Conservation (phyloP, 23 tunicate species). For the Trididemnum miniatum region DNA sequence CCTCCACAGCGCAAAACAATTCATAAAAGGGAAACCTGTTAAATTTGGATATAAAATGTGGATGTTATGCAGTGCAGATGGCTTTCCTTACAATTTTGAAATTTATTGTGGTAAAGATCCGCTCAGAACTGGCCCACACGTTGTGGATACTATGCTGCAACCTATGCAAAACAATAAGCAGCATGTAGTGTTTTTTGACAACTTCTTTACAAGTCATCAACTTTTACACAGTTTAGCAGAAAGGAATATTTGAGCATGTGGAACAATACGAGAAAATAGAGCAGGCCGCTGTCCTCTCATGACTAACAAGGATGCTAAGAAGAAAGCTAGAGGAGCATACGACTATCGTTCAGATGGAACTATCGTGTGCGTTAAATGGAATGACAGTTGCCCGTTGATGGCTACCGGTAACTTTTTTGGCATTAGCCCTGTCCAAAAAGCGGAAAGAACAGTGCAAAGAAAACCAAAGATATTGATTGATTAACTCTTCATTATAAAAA, state of each 20-base stretch:
- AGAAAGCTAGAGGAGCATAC: too few species aligned
- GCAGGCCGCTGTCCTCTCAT: not conserved
- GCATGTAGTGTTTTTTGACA: not conserved
- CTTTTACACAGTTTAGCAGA: not conserved
- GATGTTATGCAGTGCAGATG: not conserved
- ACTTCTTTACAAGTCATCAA: not conserved
- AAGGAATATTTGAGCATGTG: not conserved
- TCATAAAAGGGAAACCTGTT: not conserved
- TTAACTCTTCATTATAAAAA: not conserved
- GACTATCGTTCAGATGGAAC: too few species aligned
- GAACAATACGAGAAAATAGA: not conserved
- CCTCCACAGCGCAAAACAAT: not conserved
- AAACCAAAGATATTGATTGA: not conserved
- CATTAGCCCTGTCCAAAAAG: not conserved
- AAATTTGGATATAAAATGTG: not conserved
- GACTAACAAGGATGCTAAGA: not conserved
- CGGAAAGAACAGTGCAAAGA: not conserved
- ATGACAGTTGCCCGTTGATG: not conserved
- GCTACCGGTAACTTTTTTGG: not conserved
- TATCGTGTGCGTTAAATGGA: not conserved
- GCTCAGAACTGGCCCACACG: not conserved
- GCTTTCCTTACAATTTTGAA: not conserved
- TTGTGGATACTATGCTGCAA: conserved; percentile 3
- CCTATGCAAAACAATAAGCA: not conserved
- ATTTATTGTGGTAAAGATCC: not conserved